Conservation (phyloP, 2,113 vertebrate genomes). For the Atrichornis clamosus region DNA sequence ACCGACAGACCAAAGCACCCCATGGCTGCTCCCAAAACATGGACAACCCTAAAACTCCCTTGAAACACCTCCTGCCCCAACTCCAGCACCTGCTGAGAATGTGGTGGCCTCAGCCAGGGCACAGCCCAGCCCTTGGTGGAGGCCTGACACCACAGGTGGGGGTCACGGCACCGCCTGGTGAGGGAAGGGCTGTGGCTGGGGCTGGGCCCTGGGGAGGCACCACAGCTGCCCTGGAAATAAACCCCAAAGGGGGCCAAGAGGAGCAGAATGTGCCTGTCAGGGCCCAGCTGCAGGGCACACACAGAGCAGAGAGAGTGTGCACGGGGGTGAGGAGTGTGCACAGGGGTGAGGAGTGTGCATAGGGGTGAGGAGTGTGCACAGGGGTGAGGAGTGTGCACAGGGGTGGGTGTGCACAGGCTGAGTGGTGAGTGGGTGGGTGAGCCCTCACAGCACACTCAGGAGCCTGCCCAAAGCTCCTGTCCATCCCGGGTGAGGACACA, state of each 20-base stretch:
- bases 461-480: accelerated
- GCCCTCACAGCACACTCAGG: neutral
- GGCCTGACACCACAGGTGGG: neutral
- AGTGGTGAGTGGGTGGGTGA: no score
- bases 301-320: neutral
- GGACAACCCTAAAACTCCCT: neutral
- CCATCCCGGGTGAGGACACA: neutral
- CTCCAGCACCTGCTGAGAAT: neutral
- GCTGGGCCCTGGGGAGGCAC: neutral
- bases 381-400: neutral
- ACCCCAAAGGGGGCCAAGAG: neutral
- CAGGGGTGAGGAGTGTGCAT: neutral
- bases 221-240: neutral
- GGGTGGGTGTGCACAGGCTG: neutral
- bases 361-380: neutral
- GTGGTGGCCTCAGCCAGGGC: neutral
- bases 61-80: neutral
- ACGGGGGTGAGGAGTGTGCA: no score
- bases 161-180: neutral
- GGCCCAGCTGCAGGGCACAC: neutral
- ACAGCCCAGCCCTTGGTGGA: neutral
- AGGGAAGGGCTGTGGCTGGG: neutral
- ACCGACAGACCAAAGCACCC: neutral
- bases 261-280: accelerated
- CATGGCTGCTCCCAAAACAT: neutral